Conservation (phyloP, 2,888 invertebrate species). For the Hemaris fuciformis region DNA sequence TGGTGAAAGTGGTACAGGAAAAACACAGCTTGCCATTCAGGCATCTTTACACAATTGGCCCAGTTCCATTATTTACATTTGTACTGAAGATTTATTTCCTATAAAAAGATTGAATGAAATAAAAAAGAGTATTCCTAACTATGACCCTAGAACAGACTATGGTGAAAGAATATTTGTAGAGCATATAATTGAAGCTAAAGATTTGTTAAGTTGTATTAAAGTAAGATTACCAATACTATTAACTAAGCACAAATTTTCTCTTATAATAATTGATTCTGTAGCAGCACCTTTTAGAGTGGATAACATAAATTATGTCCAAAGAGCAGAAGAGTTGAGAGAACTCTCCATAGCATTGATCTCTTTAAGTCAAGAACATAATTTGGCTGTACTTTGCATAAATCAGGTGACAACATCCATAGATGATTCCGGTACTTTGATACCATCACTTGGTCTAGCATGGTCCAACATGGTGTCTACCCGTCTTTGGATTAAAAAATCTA, state of each 20-base stretch:
- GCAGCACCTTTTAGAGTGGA: constrained; percentile 74
- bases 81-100: constrained; percentile 87
- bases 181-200: constrained; percentile 64
- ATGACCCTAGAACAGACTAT: constrained; percentile 37
- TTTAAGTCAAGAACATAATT: constrained; percentile 54
- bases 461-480: constrained; percentile 71
- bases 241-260: constrained; percentile 40
- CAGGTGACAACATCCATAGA: constrained; percentile 67
- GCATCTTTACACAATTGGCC: constrained; percentile 84
- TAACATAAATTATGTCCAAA: constrained; percentile 60
- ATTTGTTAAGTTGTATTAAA: constrained; percentile 61
- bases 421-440: constrained; percentile 46
- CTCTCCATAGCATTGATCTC: constrained; percentile 52
- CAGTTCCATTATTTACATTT: constrained; percentile 84
- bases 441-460: constrained; percentile 72
- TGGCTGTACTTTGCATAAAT: constrained; percentile 68
- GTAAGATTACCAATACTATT: constrained; percentile 63
- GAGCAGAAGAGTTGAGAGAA: constrained; percentile 72
- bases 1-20: constrained; percentile 91
- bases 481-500: constrained; percentile 46
- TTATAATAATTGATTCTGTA: constrained; percentile 68
- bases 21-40: constrained; percentile 90
- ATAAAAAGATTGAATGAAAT: constrained; percentile 69
- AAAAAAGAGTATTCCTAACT: constrained; percentile 37
- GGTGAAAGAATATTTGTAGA: constrained; percentile 67